A percentile compares a stretch with the other conserved stretches of the same genome.
phyloP scores from a whole-genome alignment of 2,797 vertebrate species.

The Setipinna tenuifilis region DNA sequence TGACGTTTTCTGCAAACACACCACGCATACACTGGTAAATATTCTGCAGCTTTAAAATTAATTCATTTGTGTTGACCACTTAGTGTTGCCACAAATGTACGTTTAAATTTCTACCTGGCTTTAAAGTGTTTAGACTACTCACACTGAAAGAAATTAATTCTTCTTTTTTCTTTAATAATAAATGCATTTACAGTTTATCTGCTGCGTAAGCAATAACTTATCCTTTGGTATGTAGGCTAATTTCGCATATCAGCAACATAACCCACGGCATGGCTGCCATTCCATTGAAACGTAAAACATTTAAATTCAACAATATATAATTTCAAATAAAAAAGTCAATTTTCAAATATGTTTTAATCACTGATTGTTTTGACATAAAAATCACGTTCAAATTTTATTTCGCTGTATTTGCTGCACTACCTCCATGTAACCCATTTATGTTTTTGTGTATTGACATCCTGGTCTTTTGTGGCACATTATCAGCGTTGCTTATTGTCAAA shows the following conservation, averaged over 20 bases:
- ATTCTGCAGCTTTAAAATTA: not conserved
- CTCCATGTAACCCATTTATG: not conserved
- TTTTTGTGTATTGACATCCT: conserved; percentile 7
- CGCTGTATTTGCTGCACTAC: not conserved
- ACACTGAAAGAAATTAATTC: not conserved
- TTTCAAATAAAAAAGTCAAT: not conserved
- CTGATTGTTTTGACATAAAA: not conserved
- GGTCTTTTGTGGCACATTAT: conserved; percentile 27
- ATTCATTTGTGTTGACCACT: not conserved
- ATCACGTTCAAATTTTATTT: not conserved
- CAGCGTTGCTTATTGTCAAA: conserved; percentile 21
- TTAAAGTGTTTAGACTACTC: not conserved
- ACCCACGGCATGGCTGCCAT: not conserved
- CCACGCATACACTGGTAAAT: not conserved
- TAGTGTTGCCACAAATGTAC: not conserved
- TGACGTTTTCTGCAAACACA: not conserved
- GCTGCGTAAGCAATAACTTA: not conserved
- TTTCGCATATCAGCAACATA: not conserved
- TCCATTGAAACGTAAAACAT: not conserved
- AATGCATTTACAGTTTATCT: not conserved
- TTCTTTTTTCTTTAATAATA: not conserved
- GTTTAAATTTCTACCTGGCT: not conserved
- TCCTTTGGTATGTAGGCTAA: not conserved
- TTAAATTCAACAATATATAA: not conserved
- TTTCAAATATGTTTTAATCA: not conserved